Evolutionary conservation across 2,113 vertebrate genomes (phyloP).

Genomic region (Centropus unirufus): DNA sequence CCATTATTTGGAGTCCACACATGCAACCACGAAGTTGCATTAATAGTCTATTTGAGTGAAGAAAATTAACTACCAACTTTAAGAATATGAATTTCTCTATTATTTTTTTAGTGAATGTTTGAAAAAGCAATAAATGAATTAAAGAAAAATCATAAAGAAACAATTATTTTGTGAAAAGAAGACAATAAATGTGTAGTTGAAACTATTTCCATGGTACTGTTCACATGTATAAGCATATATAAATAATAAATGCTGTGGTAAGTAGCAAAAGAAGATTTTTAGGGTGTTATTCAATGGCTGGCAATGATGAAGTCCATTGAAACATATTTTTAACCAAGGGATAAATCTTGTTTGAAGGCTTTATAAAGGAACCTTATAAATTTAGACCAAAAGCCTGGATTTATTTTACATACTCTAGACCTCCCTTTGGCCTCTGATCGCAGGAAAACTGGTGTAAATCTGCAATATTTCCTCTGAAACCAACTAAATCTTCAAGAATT

Average conservation of each 20-base stretch:
- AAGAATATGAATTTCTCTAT: background rate
- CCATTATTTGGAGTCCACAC: background rate
- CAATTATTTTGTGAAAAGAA: background rate
- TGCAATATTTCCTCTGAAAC: background rate
- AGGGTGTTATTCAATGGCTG: background rate
- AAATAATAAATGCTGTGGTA: background rate
- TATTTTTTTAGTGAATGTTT: background rate
- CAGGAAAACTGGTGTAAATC: slow-evolving; percentile 18
- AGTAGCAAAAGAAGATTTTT: background rate
- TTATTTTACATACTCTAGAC: background rate
- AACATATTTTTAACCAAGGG: background rate
- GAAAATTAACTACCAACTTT: background rate
- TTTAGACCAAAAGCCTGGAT: slow-evolving; percentile 15
- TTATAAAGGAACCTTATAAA: slow-evolving; percentile 20
- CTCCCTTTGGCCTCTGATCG: slow-evolving; percentile 26
- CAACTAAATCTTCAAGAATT: background rate
- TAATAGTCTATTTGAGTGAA: background rate
- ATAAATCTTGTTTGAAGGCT: slow-evolving; percentile 24
- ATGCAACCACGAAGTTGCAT: background rate
- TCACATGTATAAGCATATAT: background rate
- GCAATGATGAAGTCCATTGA: background rate
- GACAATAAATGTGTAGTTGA: background rate
- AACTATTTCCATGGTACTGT: background rate
- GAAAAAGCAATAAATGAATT: background rate
- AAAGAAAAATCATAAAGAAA: background rate